Conservation (phyloP, 2,888 invertebrate species). For the Hirtodrosophila confusa region DNA sequence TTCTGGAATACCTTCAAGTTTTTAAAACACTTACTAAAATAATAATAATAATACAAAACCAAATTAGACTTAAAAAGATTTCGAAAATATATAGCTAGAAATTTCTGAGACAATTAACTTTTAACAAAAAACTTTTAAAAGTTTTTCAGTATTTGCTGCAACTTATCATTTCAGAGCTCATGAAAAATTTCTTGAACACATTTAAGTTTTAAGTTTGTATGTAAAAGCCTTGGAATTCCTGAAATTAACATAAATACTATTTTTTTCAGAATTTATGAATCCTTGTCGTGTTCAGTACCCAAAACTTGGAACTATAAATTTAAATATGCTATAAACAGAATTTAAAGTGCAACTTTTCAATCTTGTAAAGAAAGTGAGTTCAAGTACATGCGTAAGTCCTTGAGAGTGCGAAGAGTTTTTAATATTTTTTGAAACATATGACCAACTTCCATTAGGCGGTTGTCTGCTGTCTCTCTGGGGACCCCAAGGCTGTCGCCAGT, state of each 20-base stretch:
- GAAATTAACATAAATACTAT: background rate
- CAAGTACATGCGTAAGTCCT: slow-evolving; percentile 22
- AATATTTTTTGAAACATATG: slow-evolving; percentile 50
- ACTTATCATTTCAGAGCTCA: too few species aligned
- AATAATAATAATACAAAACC: too few species aligned
- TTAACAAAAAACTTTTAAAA: too few species aligned
- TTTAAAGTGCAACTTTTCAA: slow-evolving; percentile 13
- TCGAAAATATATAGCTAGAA: too few species aligned
- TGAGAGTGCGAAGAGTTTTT: slow-evolving; percentile 9
- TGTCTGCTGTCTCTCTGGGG: background rate
- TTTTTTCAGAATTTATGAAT: background rate
- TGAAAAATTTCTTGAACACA: too few species aligned
- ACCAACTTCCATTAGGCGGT: slow-evolving; percentile 48
- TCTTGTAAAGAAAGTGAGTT: slow-evolving; percentile 22
- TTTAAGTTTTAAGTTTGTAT: too few species aligned
- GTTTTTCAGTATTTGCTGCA: too few species aligned
- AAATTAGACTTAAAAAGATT: too few species aligned
- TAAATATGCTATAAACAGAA: slow-evolving; percentile 4
- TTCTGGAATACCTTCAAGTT: too few species aligned
- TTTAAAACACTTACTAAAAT: too few species aligned
- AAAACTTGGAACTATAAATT: slow-evolving; percentile 18
- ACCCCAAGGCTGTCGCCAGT: slow-evolving; percentile 37
- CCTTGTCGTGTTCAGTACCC: background rate
- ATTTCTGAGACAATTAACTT: too few species aligned
- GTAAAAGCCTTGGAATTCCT: too few species aligned